phyloP scores from a whole-genome alignment of 2,113 vertebrate species.

The Aphyosemion australe region DNA sequence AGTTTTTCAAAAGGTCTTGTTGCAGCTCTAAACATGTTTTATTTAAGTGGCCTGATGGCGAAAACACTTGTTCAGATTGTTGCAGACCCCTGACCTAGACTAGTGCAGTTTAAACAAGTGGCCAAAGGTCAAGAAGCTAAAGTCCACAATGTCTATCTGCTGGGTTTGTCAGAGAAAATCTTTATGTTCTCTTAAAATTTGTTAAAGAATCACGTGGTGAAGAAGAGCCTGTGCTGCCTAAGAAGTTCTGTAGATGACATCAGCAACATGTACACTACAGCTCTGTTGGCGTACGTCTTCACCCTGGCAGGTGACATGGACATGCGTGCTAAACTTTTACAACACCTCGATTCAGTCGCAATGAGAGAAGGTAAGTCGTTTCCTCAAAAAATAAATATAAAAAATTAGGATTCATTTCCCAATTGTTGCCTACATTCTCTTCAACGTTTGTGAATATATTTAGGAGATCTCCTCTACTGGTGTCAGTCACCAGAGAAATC shows the following conservation, averaged over 20 bases:
- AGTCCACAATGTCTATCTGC: not conserved
- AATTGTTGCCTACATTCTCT: not conserved
- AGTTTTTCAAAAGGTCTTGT: too few species aligned
- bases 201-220: conserved; percentile 70
- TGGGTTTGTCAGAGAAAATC: not conserved
- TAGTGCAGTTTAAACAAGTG: not conserved
- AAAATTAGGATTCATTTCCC: too few species aligned
- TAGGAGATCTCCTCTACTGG: conserved; percentile 64
- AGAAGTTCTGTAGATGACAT: conserved; percentile 36
- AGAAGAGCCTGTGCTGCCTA: conserved; percentile 79
- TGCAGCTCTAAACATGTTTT: too few species aligned
- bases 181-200: not conserved
- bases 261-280: conserved; percentile 78
- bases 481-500: conserved; percentile 29
- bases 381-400: not conserved
- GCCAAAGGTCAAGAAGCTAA: not conserved
- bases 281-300: conserved; percentile 85
- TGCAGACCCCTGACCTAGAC: too few species aligned
- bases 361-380: conserved; percentile 37
- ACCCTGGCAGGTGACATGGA: conserved; percentile 78
- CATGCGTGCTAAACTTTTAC: conserved; percentile 56
- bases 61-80: too few species aligned
- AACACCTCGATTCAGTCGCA: conserved; percentile 38
- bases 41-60: too few species aligned
- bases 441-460: not conserved